Percentiles rank a stretch among this genome's conserved stretches.
Evolutionary conservation across 2,888 invertebrate genomes (phyloP).

Genomic region (Archips crataeganus): DNA sequence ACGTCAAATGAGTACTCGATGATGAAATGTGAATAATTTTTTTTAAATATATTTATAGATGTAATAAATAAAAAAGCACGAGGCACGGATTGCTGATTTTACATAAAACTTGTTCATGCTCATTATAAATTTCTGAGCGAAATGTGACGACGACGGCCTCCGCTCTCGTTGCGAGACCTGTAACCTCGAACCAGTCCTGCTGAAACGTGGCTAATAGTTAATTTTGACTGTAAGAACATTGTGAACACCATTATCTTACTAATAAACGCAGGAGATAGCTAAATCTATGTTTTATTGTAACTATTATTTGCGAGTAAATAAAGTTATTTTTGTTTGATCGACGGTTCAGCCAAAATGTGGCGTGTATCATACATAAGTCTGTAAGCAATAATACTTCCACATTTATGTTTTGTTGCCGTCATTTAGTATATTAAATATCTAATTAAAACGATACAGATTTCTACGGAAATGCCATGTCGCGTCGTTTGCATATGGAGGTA

Average conservation of each 20-base stretch:
- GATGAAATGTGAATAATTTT: too few species aligned
- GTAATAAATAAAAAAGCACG: not conserved
- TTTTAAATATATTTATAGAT: too few species aligned
- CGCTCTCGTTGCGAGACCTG: not conserved
- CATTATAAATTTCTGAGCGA: not conserved
- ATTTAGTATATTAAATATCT: not conserved
- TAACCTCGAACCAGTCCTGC: not conserved
- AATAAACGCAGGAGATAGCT: slow-evolving; percentile 5
- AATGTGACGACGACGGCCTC: not conserved
- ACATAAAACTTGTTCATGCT: not conserved
- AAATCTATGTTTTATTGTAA: slow-evolving; percentile 3
- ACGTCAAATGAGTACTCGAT: too few species aligned
- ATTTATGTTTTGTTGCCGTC: not conserved
- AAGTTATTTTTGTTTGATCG: not conserved
- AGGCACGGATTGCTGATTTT: not conserved
- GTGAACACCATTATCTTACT: not conserved
- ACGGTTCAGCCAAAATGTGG: not conserved
- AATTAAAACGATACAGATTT: not conserved
- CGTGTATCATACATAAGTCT: not conserved
- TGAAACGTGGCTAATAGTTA: not conserved
- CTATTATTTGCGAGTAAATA: not conserved
- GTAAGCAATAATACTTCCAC: not conserved
- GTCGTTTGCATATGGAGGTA: slow-evolving; percentile 15
- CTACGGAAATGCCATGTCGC: not conserved
- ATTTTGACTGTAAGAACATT: slow-evolving; percentile 4